phyloP scores from a whole-genome alignment of 1,140 invertebrate species.

The Drosophila saltans region DNA sequence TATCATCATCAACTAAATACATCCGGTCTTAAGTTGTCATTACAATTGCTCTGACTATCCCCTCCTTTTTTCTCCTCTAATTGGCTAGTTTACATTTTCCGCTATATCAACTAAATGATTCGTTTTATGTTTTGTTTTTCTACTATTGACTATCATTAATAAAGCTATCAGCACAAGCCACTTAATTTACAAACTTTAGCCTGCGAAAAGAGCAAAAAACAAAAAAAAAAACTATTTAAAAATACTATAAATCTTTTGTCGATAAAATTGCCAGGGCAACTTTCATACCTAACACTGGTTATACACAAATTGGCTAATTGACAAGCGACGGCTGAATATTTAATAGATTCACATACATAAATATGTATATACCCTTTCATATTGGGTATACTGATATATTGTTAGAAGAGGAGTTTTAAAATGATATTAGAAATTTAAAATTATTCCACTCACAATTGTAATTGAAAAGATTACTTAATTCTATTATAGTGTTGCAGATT shows the following conservation, averaged over 20 bases:
- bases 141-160: conserved; percentile 18
- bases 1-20: conserved; percentile 35
- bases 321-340: conserved; percentile 28
- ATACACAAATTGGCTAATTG: conserved; percentile 64
- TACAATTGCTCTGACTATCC: conserved; percentile 24
- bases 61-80: not conserved
- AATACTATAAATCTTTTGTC: conserved; percentile 68
- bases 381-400: not conserved
- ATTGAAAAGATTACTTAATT: too few relatives aligned
- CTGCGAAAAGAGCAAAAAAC: conserved; percentile 32
- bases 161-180: conserved; percentile 54
- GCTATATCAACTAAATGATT: conserved; percentile 25
- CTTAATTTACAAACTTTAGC: conserved; percentile 29
- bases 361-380: conserved; percentile 15
- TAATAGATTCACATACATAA: not conserved
- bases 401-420: too few relatives aligned
- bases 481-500: too few relatives aligned
- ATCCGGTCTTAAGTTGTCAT: conserved; percentile 36
- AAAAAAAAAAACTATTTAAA: conserved; percentile 56
- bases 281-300: conserved; percentile 8
- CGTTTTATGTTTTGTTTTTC: not conserved
- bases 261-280: conserved; percentile 51
- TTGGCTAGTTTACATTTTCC: conserved; percentile 42
- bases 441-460: too few relatives aligned
- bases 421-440: too few relatives aligned